Evolutionary conservation across 1,140 invertebrate genomes (phyloP), one percentile per base, ranked within the genome.

Genomic region (Aphis gossypii): DNA sequence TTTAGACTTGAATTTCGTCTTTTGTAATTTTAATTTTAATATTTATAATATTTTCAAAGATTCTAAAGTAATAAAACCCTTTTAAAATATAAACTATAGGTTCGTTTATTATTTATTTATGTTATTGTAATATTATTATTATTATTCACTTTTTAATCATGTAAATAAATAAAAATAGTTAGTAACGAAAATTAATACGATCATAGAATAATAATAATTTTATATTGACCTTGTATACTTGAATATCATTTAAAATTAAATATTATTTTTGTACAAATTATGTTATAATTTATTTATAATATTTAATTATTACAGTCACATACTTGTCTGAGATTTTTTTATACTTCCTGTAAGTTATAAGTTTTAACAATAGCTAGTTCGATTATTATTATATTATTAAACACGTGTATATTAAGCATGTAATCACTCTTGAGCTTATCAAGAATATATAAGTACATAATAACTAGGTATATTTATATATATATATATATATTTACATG

Each of bases 251-350:
- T 44, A 44, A 44, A 86, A 48, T 18, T 46, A 30, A 87, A 48
- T 48, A 41, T 41, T 83, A 41, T 38, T 41, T 89, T 89, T 54
- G 20, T 89, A 54, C 18, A 54, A 51, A 89, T 21, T 21, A 89
- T 89, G n/a, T 54, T 21, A 51, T 54, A 84, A 84, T 23, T n/a
- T 89, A 46, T 46, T 46, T 30, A 0, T 51, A 38, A 21, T 18
- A n/a, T 51, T 89, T 89, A 21, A 54, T 89, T 23, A 89, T 89
- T 89, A 89, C 21, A 89, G 87, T 89, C 87, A 89, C 87, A 54
- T 89, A 89, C 21, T 87, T 54, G 38, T 41, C 38, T 38, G n/a
- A 35, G 41, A 23, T 89, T 88, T 35, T 30, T 23, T 38, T 54
- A 38, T 35, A 54, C 87, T 89, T 89, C 87, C 87, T 54, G 48